Evolutionary conservation across 1,140 invertebrate genomes (phyloP).

Genomic region (Aphelenchoides avenae): DNA sequence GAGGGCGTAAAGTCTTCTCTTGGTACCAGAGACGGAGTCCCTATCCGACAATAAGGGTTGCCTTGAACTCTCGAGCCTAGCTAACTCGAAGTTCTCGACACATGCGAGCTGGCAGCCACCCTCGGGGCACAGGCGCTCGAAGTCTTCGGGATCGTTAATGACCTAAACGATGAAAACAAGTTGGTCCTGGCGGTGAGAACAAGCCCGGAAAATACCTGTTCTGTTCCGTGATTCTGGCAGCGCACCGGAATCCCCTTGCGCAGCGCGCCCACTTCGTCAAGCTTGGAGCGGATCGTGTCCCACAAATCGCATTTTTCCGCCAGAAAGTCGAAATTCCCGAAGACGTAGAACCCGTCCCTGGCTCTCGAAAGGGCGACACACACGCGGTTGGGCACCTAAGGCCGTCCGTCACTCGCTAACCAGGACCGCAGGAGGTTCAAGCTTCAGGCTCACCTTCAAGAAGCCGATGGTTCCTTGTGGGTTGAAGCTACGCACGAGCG

Average conservation of each 20-base stretch:
- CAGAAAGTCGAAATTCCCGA: slow-evolving; percentile 70
- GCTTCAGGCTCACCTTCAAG: slow-evolving; percentile 63
- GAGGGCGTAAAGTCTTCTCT: too few relatives aligned
- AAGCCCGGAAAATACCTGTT: too few relatives aligned
- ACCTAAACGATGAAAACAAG: too few relatives aligned
- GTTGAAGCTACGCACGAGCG: slow-evolving; percentile 73
- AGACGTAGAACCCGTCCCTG: slow-evolving; percentile 68
- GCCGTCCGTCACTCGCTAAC: too few relatives aligned
- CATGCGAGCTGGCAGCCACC: slow-evolving; percentile 23
- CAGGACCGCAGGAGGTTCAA: too few relatives aligned
- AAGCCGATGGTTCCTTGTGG: slow-evolving; percentile 71
- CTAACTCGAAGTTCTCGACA: too few relatives aligned
- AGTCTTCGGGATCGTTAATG: slow-evolving; percentile 13
- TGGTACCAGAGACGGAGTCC: too few relatives aligned
- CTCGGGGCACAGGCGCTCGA: slow-evolving; percentile 24
- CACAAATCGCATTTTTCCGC: slow-evolving; percentile 60
- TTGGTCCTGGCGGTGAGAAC: too few relatives aligned
- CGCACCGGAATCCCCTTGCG: slow-evolving; percentile 52
- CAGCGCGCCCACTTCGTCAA: slow-evolving; percentile 36
- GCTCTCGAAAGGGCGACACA: slow-evolving; percentile 79
- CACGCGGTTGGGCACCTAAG: slow-evolving; percentile 69
- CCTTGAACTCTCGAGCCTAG: too few relatives aligned
- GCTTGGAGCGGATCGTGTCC: slow-evolving; percentile 57
- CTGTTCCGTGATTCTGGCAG: slow-evolving; percentile 61
- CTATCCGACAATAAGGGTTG: too few relatives aligned